Evolutionary conservation across 1,140 invertebrate species (phyloP), one percentile per base, ranked within the genome.

Genomic region (Ceratosolen fusciceps): DNA sequence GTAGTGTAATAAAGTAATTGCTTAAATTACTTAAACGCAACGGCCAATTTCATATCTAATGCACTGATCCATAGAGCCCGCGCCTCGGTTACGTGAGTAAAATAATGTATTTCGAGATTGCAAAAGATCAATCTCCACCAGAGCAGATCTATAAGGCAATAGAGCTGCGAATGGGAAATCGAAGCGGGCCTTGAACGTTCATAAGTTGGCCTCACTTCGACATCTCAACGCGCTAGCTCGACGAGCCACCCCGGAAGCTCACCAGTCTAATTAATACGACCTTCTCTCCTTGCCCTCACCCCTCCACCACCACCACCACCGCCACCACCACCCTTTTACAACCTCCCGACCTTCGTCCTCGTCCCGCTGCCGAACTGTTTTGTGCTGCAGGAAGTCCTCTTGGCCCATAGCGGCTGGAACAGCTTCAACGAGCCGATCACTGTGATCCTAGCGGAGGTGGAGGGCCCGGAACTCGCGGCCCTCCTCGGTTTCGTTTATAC

Each of bases 401-500:
- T 92, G 80, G 88, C 90, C 7, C 87, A 92, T 78, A 90, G 90
- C 68, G 90, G 91, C 79, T 88, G 92, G 73, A 90, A 91, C 4
- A 83, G 81, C 29, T 82, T 83, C 37, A 85, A 84, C 76, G 87
- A 89, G 65, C 86, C 86, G 0, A 86, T 88, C 43, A 92, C 93
- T 39, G 88, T 93, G 43, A 92, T 93, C 58, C 86, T 93, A 16
- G 90, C 91, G 10, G 92, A 93, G 73, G 89, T 93, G 34, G 89
- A 91, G 68, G 91, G 89, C 39, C 89, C 89, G 19, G 92, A 93
- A 85, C 86, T 93, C 80, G 88, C 90, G 47, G 90, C 92, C 39
- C 87, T 93, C 4, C 87, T 93, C 37, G 91, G 92, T 74, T 92
- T 93, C 81, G 92, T 93, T 78, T 93, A 93, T 84, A 91, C 91